Evolutionary conservation across 2,888 invertebrate genomes (phyloP).

Genomic region (Timema podura): DNA sequence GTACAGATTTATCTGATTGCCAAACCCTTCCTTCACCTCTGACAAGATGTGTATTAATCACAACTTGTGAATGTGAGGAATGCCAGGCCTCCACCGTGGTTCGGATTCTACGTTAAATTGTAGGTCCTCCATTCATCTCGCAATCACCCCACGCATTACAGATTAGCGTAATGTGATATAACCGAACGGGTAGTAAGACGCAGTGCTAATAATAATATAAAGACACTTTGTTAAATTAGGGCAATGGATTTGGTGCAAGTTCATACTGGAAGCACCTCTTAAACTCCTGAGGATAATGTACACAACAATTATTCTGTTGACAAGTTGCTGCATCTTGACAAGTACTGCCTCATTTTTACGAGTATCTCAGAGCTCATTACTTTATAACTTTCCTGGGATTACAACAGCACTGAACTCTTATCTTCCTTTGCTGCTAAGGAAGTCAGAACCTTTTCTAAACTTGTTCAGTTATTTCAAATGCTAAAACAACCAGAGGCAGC

Average conservation of each 20-base stretch:
- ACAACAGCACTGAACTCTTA: not conserved
- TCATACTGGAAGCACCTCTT: not conserved
- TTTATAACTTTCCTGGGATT: not conserved
- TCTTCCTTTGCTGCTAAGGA: not conserved
- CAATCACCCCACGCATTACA: too few species aligned
- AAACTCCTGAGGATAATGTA: not conserved
- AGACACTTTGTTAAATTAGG: not conserved
- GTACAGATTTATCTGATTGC: too few species aligned
- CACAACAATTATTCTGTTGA: not conserved
- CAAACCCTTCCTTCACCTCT: too few species aligned
- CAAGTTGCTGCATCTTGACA: not conserved
- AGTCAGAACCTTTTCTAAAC: not conserved
- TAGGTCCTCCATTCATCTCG: too few species aligned
- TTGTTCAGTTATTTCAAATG: not conserved
- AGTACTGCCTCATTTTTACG: too few species aligned
- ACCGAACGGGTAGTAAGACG: too few species aligned
- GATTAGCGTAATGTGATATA: too few species aligned
- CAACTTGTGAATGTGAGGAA: too few species aligned
- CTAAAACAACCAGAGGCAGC: not conserved
- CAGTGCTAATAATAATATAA: too few species aligned
- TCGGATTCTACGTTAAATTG: too few species aligned
- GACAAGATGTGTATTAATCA: too few species aligned
- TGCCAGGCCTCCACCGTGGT: too few species aligned
- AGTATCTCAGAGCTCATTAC: not conserved
- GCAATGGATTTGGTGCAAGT: not conserved